These are phyloP conservation scores for Hemichromis elongatus DNA, from an alignment of 2,113 vertebrate species.

Conservation along the genomic window DNA sequence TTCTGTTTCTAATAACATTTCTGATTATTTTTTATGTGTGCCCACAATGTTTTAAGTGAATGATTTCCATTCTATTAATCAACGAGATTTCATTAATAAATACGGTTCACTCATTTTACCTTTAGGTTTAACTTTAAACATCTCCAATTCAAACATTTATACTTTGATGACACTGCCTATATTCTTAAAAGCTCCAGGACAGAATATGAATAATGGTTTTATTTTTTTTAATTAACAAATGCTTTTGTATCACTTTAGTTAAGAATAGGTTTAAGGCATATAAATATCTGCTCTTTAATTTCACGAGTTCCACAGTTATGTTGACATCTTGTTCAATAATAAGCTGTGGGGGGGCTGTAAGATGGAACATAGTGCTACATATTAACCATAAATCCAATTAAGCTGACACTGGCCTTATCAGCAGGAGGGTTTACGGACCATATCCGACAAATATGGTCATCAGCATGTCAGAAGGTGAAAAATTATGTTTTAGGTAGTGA, in stretches of 20 bases:
- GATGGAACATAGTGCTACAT: not conserved
- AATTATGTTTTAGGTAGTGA: slow-evolving; percentile 1
- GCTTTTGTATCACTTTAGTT: too few relatives aligned
- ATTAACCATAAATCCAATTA: not conserved
- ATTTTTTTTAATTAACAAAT: too few relatives aligned
- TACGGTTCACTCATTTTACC: not conserved
- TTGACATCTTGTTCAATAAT: too few relatives aligned
- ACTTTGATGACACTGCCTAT: too few relatives aligned
- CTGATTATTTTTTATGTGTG: not conserved
- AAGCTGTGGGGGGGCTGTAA: not conserved
- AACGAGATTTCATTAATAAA: not conserved
- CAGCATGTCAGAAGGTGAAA: slow-evolving; percentile 27
- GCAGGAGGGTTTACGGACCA: not conserved
- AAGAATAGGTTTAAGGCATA: too few relatives aligned
- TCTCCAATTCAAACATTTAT: not conserved
- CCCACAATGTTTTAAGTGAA: not conserved
- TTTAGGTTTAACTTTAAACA: not conserved
- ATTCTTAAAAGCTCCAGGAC: too few relatives aligned
- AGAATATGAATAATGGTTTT: too few relatives aligned
- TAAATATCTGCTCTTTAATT: too few relatives aligned
- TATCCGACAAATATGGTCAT: not conserved
- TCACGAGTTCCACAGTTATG: too few relatives aligned
- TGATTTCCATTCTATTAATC: not conserved
- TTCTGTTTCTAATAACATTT: not conserved
- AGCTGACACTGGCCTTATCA: not conserved